Conservation (phyloP, 2,888 invertebrate species). For the Pasiphila rectangulata region DNA sequence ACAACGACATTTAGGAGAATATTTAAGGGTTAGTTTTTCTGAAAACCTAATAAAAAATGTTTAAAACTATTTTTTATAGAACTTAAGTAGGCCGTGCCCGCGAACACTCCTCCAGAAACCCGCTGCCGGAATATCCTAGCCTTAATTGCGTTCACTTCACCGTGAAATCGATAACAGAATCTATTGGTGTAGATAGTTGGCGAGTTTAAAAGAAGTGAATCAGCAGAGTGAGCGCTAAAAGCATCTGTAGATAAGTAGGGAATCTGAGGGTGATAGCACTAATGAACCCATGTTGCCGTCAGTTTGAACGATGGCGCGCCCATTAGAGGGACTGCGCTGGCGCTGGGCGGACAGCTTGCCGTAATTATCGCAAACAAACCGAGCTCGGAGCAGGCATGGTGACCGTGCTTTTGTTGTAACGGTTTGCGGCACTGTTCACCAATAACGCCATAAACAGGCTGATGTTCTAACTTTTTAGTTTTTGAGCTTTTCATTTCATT, state of each 20-base stretch:
- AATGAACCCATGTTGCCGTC: conserved; percentile 76
- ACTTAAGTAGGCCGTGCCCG: too few relatives aligned
- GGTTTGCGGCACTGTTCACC: not conserved
- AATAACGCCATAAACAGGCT: too few relatives aligned
- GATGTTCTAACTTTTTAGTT: too few relatives aligned
- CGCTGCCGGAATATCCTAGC: too few relatives aligned
- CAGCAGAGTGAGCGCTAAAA: conserved; percentile 68
- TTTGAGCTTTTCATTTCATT: too few relatives aligned
- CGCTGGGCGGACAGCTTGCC: conserved; percentile 60
- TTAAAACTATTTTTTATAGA: too few relatives aligned
- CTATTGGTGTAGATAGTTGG: conserved; percentile 45
- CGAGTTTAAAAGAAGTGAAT: conserved; percentile 48
- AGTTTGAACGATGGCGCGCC: conserved; percentile 62
- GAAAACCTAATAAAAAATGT: too few relatives aligned
- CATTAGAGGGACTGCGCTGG: conserved; percentile 66
- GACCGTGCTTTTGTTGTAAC: not conserved
- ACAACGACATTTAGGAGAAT: too few relatives aligned
- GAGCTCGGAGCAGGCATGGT: conserved; percentile 6
- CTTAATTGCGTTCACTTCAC: conserved; percentile 35
- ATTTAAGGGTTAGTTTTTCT: too few relatives aligned
- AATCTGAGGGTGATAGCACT: conserved; percentile 71
- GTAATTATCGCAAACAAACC: conserved; percentile 69
- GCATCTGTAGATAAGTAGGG: conserved; percentile 67
- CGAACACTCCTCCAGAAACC: too few relatives aligned
- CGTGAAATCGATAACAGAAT: conserved; percentile 45